Percentiles rank a stretch among this genome's conserved stretches.
Evolutionary conservation across 2,888 invertebrate species (phyloP).

Genomic region (Agrotis ipsilon): DNA sequence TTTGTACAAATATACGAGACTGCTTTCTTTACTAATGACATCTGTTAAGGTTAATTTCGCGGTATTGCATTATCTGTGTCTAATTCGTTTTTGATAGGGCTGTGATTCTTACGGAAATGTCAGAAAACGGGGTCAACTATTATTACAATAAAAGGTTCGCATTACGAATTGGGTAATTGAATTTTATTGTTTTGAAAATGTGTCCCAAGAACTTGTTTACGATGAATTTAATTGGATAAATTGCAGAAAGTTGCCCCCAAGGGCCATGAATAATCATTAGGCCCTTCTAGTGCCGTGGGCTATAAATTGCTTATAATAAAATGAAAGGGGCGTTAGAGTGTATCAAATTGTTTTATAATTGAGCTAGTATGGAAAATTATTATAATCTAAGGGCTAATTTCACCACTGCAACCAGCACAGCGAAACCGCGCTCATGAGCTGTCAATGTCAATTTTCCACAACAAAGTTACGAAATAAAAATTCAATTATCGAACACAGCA

Average conservation of each 20-base stretch:
- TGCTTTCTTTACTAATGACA: conserved; percentile 82
- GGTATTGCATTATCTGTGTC: conserved; percentile 73
- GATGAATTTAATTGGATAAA: conserved; percentile 45
- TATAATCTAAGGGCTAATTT: background rate
- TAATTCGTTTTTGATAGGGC: conserved; percentile 80
- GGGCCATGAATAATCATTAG: conserved; percentile 32
- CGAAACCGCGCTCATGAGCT: background rate
- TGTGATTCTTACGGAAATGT: conserved; percentile 57
- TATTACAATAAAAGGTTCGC: conserved; percentile 44
- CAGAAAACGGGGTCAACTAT: conserved; percentile 55
- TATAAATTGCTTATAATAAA: conserved; percentile 10
- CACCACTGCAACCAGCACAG: background rate
- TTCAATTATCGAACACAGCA: no score
- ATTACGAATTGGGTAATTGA: conserved; percentile 51
- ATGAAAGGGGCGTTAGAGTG: background rate
- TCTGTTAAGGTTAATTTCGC: conserved; percentile 74
- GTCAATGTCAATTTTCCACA: background rate
- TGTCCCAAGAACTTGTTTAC: conserved; percentile 44
- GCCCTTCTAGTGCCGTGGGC: conserved; percentile 35
- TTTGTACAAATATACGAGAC: conserved; percentile 68
- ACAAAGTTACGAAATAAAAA: background rate
- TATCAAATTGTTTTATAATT: conserved; percentile 1
- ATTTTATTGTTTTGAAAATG: conserved; percentile 47
- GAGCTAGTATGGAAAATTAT: background rate
- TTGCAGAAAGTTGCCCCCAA: conserved; percentile 51